Percentiles rank a stretch among this genome's conserved stretches.
Conservation (phyloP, 2,797 vertebrate genomes). For the Chrosomus eos region DNA sequence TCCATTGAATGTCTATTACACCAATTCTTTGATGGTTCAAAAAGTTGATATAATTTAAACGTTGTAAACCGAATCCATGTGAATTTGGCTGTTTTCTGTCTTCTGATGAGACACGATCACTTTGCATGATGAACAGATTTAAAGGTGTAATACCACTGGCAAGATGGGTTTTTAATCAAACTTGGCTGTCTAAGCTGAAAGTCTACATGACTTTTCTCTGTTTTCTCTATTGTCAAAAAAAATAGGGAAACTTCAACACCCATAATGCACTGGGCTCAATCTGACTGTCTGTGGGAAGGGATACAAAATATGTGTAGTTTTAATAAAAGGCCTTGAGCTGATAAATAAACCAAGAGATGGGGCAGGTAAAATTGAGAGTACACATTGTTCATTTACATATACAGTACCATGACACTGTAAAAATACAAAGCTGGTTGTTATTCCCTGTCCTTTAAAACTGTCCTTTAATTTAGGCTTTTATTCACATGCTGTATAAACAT, state of each 20-base stretch:
- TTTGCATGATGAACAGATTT: neutral
- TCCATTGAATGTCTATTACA: neutral
- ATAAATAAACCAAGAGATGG: neutral
- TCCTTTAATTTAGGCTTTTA: neutral
- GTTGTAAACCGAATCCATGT: neutral
- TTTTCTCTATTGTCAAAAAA: neutral
- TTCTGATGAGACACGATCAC: neutral
- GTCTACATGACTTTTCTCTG: neutral
- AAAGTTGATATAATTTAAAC: neutral
- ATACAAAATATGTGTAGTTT: neutral
- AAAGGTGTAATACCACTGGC: neutral
- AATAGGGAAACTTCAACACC: neutral
- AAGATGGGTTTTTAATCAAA: neutral
- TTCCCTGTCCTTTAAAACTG: neutral
- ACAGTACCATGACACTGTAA: neutral
- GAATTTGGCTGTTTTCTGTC: neutral
- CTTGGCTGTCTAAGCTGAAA: neutral
- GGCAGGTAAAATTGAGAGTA: neutral
- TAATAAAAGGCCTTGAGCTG: neutral
- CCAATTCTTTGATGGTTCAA: neutral
- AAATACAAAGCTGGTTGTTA: neutral
- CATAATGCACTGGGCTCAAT: neutral
- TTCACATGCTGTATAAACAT: neutral
- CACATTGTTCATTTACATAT: neutral
- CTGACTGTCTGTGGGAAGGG: neutral